Conservation (phyloP, 2,113 vertebrate genomes). For the Alouatta palliata region DNA sequence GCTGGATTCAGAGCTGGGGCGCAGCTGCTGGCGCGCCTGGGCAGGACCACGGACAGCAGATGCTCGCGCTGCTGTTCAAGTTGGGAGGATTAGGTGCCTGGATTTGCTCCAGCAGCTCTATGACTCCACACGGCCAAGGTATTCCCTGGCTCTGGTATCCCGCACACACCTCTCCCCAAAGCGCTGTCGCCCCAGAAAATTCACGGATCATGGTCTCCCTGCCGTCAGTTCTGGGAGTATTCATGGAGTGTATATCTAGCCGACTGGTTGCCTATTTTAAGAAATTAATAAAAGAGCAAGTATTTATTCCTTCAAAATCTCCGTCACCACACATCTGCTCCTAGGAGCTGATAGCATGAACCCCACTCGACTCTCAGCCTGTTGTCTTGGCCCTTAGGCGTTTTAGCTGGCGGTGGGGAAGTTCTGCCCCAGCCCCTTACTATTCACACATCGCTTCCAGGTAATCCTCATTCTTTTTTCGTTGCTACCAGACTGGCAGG, state of each 20-base stretch:
- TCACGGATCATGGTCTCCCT: too few relatives aligned
- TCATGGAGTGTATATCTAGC: too few relatives aligned
- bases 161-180: not conserved
- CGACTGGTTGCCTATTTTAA: too few relatives aligned
- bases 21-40: not conserved
- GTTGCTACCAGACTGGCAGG: not conserved
- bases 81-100: not conserved
- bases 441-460: not conserved
- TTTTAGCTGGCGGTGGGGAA: fast-evolving
- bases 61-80: not conserved
- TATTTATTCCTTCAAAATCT: not conserved
- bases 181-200: not conserved
- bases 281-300: too few relatives aligned
- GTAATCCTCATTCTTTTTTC: not conserved
- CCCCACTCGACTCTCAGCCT: not conserved
- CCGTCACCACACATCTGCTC: not conserved
- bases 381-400: too few relatives aligned
- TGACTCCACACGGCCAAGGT: not conserved
- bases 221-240: too few relatives aligned
- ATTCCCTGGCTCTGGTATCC: not conserved
- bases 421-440: too few relatives aligned
- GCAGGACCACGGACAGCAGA: not conserved
- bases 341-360: too few relatives aligned
- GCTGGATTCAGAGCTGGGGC: not conserved
- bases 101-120: not conserved